Evolutionary conservation across 2,888 invertebrate species (phyloP), one percentile per base, ranked within the genome.

Genomic region (Andrena minutula): DNA sequence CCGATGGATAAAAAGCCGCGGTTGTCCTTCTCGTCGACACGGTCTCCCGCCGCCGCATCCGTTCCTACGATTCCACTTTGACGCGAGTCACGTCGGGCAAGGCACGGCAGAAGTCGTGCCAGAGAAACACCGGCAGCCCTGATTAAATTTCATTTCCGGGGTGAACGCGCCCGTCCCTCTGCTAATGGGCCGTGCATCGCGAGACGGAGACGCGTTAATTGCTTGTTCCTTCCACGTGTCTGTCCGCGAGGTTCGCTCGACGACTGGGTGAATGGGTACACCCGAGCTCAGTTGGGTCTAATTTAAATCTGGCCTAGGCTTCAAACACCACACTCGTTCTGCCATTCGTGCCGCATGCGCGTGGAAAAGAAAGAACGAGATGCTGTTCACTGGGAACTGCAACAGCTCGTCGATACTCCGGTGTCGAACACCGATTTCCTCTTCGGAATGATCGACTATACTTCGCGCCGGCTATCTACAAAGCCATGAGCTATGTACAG

Each of bases 21-120:
- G n/a, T 74, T 28, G 49, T 26, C 51, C 20, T 53, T 72, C 30
- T 20, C 41, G 64, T 60, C 51, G 61, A 30, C 66, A 23, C 51
- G 23, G 26, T 8, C 12, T 6, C 69, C 58, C 32, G 23, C 10
- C 56, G 47, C 7, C 56, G 28, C 72, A 23, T 58, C 51, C 32
- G 53, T 68, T 41, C 68, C 79, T 65, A 16, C n/a, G 26, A 51
- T 32, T n/a, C 6, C 16, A 41, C 47, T 70, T 77, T 77, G 64
- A 77, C 12, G 23, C 30, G n/a, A 35, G 28, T 8, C 53, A 23
- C 53, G 51, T n/a, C 41, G 41, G 16, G 30, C 65, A 28, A 74
- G 23, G 35, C 58, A n/a, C 28, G 32, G 26, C 26, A 63, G 35
- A 51, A 51, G 10, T 70, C n/a, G n/a, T 58, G 56, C 26, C 35